phyloP scores from a whole-genome alignment of 2,888 invertebrate genomes.

The Petrolisthes cinctipes region DNA sequence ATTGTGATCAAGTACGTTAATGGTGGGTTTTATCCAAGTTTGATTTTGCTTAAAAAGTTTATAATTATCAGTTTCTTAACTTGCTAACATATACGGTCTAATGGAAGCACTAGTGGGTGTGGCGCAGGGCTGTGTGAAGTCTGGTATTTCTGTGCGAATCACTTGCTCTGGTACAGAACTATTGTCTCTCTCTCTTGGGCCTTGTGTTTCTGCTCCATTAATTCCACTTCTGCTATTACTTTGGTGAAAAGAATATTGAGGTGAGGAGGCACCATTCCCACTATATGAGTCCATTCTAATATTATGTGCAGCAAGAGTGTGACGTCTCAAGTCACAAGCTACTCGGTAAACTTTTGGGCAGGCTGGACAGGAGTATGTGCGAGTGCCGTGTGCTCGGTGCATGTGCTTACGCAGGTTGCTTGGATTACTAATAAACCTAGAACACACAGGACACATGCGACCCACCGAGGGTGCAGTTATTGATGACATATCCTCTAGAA shows the following conservation, averaged over 20 bases:
- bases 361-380: conserved; percentile 41
- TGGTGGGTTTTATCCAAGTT: too few species aligned
- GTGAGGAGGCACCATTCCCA: conserved; percentile 1
- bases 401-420: conserved; percentile 59
- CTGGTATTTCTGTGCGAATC: conserved; percentile 22
- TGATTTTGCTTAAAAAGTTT: too few species aligned
- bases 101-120: conserved; percentile 17
- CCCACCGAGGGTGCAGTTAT: conserved; percentile 36
- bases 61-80: not conserved
- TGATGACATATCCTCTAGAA: conserved; percentile 10
- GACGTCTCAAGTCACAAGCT: conserved; percentile 51
- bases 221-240: not conserved
- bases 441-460: conserved; percentile 50
- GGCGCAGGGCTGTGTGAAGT: not conserved
- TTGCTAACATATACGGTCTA: conserved; percentile 1
- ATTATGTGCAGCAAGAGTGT: conserved; percentile 53
- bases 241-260: conserved; percentile 14
- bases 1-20: too few species aligned
- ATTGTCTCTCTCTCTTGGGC: conserved; percentile 21
- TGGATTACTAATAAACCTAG: conserved; percentile 54
- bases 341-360: conserved; percentile 56
- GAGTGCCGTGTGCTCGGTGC: conserved; percentile 55
- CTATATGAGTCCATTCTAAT: conserved; percentile 41
- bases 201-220: not conserved
- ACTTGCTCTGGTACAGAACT: not conserved